Conservation (phyloP, 2,888 invertebrate species). For the Capitulum mitella region DNA sequence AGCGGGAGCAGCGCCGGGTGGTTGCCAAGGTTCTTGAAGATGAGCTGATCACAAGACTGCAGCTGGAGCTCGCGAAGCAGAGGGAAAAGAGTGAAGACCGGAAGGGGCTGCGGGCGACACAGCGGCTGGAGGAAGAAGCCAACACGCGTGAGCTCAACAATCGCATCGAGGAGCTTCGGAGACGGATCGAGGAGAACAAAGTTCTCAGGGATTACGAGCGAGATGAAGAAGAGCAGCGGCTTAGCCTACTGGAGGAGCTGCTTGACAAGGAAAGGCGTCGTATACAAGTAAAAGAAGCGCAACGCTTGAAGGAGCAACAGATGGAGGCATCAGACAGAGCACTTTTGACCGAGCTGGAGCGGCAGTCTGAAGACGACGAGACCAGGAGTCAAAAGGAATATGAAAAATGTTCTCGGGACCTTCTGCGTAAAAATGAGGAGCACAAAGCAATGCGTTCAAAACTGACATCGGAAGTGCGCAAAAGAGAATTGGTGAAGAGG, state of each 20-base stretch:
- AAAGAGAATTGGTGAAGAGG: not conserved
- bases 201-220: not conserved
- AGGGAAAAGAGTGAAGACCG: not conserved
- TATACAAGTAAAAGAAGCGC: not conserved
- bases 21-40: not conserved
- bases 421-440: not conserved
- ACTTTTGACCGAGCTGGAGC: not conserved
- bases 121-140: not conserved
- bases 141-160: not conserved
- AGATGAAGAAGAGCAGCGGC: not conserved
- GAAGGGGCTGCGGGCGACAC: not conserved
- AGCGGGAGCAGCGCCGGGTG: not conserved
- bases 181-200: not conserved
- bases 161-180: not conserved
- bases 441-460: not conserved
- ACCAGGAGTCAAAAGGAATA: not conserved
- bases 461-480: not conserved
- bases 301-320: not conserved
- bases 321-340: not conserved
- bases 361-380: not conserved
- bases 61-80: not conserved
- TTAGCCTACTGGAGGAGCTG: not conserved
- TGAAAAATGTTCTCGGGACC: not conserved
- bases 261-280: not conserved
- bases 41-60: not conserved